Percentiles rank a stretch among this genome's conserved stretches.
phyloP scores from a whole-genome alignment of 92 coral and sea anemone species.

The Palythoa grandiflora region DNA sequence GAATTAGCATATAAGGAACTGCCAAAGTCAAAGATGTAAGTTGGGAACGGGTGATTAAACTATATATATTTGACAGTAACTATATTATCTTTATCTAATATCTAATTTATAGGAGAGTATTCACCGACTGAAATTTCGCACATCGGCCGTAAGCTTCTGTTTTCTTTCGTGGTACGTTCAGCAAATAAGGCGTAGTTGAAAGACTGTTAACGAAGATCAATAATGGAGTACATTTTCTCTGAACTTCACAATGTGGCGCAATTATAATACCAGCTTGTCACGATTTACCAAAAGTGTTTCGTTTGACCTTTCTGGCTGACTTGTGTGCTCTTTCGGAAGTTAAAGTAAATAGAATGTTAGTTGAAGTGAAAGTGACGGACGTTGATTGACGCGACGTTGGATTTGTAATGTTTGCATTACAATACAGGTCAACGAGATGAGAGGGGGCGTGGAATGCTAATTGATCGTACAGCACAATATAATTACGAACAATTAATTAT shows the following conservation, averaged over 20 bases:
- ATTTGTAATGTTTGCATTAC: constrained; percentile 43
- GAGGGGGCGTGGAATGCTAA: constrained; percentile 94
- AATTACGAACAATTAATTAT: constrained; percentile 93
- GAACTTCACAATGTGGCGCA: not conserved
- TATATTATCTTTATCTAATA: not conserved
- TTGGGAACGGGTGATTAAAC: not conserved
- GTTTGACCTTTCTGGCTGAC: not conserved
- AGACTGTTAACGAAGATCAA: constrained; percentile 15
- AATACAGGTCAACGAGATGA: constrained; percentile 46
- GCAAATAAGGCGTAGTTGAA: not conserved
- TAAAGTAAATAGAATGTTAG: constrained; percentile 8
- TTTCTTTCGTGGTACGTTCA: constrained; percentile 18
- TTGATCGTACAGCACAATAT: constrained; percentile 86
- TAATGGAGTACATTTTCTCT: not conserved
- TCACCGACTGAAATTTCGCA: not conserved
- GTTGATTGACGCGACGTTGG: constrained; percentile 40
- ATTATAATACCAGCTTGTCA: not conserved
- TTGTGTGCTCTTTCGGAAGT: not conserved
- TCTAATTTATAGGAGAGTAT: not conserved
- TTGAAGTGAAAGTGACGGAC: constrained; percentile 16
- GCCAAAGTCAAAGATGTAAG: not conserved
- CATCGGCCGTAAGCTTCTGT: too few relatives aligned
- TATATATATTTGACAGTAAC: not conserved
- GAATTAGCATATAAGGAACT: constrained; percentile 38
- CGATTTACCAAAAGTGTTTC: not conserved